Evolutionary conservation across 1,140 invertebrate species (phyloP).

Genomic region (Neodiprion lecontei): DNA sequence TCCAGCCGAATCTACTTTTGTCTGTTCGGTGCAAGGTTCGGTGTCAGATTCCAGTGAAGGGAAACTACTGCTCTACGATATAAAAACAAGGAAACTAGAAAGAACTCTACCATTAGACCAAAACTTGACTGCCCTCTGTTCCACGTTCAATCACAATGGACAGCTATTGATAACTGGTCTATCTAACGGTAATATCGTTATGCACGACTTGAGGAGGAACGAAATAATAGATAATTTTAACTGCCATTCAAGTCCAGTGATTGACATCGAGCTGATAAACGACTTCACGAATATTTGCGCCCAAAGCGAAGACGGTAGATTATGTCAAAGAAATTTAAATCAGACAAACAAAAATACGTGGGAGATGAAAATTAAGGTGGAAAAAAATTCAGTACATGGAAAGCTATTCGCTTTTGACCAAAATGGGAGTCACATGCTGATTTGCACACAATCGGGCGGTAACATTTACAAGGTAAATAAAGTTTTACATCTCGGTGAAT

Average conservation of each 20-base stretch:
- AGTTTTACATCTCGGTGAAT: no score
- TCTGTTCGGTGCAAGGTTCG: constrained; percentile 57
- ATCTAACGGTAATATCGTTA: constrained; percentile 68
- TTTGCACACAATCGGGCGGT: constrained; percentile 66
- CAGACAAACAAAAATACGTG: constrained; percentile 60
- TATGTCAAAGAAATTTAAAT: constrained; percentile 66
- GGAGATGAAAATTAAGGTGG: constrained; percentile 60
- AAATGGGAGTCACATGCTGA: constrained; percentile 66
- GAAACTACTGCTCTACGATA: constrained; percentile 67
- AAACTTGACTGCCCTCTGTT: constrained; percentile 62
- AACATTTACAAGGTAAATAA: constrained; percentile 67
- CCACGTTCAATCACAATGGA: constrained; percentile 73
- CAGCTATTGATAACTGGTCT: constrained; percentile 69
- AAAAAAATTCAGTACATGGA: constrained; percentile 57
- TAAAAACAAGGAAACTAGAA: constrained; percentile 69
- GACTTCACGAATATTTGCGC: constrained; percentile 68
- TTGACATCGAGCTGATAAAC: constrained; percentile 64
- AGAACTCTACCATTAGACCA: constrained; percentile 57
- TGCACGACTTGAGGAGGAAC: constrained; percentile 66
- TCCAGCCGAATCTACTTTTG: constrained; percentile 66
- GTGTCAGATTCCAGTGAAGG: constrained; percentile 57
- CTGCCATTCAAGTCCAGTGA: constrained; percentile 64
- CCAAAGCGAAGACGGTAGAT: constrained; percentile 66
- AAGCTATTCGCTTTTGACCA: constrained; percentile 68
- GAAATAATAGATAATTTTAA: constrained; percentile 67